These are phyloP conservation scores for Otus sunia DNA, from an alignment of 2,113 vertebrate genomes.

Conservation along the genomic window DNA sequence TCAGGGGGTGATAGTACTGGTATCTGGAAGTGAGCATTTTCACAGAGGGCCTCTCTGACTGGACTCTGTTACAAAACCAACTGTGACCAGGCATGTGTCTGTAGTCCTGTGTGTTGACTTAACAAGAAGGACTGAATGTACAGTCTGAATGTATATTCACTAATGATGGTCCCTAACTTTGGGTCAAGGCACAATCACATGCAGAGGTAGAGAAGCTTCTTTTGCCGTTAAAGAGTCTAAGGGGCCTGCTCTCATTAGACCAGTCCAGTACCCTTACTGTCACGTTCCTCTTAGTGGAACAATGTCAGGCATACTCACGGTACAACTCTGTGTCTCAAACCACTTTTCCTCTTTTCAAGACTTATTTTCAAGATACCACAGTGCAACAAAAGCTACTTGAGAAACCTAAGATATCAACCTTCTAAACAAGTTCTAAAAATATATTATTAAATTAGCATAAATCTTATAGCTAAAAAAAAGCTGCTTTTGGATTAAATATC, in stretches of 20 bases:
- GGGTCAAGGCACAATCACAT: background rate
- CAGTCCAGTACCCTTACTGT: background rate
- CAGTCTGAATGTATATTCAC: background rate
- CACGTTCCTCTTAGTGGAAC: background rate
- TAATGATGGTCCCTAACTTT: background rate
- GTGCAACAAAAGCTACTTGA: background rate
- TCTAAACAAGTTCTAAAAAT: background rate
- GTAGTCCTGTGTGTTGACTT: background rate
- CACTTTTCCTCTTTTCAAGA: background rate
- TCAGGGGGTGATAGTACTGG: background rate
- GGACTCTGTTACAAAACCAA: background rate
- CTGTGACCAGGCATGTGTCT: background rate
- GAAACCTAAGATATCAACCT: background rate
- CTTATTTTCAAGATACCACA: background rate
- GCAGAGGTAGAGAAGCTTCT: background rate
- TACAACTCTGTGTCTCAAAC: background rate
- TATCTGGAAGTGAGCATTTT: background rate
- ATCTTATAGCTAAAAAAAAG: background rate
- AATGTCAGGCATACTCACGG: fast-evolving
- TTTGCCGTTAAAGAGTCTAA: background rate
- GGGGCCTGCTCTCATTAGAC: background rate
- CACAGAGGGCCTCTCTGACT: background rate
- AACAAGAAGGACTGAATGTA: background rate
- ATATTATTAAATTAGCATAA: background rate
- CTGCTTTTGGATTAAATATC: background rate